Evolutionary conservation across 1,140 invertebrate genomes (phyloP).

Genomic region (Heliconius melpomene): DNA sequence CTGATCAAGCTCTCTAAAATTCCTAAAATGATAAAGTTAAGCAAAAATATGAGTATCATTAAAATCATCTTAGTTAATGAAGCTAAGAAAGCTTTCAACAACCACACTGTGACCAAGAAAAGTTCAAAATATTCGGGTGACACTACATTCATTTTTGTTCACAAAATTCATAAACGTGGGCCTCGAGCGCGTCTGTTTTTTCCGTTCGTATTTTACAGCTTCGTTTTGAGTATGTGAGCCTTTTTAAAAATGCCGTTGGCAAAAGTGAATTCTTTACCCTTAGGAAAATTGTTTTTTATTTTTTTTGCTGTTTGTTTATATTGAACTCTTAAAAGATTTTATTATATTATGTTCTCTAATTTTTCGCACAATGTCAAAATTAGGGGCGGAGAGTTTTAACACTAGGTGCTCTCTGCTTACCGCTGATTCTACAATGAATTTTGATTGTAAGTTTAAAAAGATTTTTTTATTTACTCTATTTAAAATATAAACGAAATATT

Average conservation of each 20-base stretch:
- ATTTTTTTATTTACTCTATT: too few relatives aligned
- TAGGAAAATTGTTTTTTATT: neutral
- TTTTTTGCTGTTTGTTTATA: neutral
- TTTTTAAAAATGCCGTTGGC: slow-evolving; percentile 1
- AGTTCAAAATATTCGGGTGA: slow-evolving; percentile 4
- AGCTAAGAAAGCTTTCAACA: neutral
- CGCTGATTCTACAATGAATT: too few relatives aligned
- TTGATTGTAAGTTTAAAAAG: too few relatives aligned
- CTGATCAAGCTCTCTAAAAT: too few relatives aligned
- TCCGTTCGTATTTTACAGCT: neutral
- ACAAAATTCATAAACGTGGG: neutral
- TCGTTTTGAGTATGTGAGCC: slow-evolving; percentile 10
- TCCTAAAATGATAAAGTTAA: neutral
- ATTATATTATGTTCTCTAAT: neutral
- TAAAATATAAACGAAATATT: too few relatives aligned
- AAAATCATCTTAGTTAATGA: neutral
- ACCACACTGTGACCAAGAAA: neutral
- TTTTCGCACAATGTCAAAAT: too few relatives aligned
- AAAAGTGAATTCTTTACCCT: slow-evolving; percentile 2
- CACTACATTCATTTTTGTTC: slow-evolving; percentile 1
- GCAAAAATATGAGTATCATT: neutral
- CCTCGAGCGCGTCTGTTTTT: neutral
- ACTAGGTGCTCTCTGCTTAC: too few relatives aligned
- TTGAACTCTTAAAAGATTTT: neutral
- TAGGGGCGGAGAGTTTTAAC: too few relatives aligned